Conservation (phyloP, 1,140 invertebrate species). For the Mamestra configurata region DNA sequence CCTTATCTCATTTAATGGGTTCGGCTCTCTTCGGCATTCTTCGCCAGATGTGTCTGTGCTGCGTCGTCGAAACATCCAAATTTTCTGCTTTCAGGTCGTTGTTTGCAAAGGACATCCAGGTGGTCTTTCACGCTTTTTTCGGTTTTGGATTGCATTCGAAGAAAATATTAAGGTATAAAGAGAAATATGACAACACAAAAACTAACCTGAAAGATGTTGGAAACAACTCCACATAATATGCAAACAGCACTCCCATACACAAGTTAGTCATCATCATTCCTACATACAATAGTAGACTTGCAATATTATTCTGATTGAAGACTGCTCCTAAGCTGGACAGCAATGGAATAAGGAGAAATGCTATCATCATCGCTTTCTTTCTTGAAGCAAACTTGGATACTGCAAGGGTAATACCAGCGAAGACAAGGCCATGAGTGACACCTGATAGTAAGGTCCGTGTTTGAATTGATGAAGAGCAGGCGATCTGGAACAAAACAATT, state of each 20-base stretch:
- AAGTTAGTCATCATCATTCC: conserved; percentile 52
- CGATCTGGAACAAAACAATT: conserved; percentile 2
- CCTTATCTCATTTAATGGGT: too few species aligned
- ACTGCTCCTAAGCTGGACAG: conserved; percentile 31
- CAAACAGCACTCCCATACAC: conserved; percentile 59
- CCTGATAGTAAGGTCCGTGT: conserved; percentile 25
- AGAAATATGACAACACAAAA: not conserved
- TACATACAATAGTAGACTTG: conserved; percentile 52
- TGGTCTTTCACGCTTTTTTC: too few species aligned
- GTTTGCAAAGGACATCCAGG: too few species aligned
- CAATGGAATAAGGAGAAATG: conserved; percentile 5
- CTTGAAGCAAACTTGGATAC: conserved; percentile 49
- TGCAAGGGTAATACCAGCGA: conserved; percentile 43
- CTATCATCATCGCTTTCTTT: conserved; percentile 54
- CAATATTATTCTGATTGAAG: conserved; percentile 43
- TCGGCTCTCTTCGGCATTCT: too few species aligned
- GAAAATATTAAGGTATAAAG: too few species aligned
- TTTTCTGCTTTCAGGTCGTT: too few species aligned
- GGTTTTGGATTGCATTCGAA: too few species aligned
- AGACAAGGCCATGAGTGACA: conserved; percentile 38
- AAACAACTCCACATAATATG: conserved; percentile 64
- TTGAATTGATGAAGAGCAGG: conserved; percentile 13
- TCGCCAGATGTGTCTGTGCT: too few species aligned
- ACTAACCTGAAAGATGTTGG: conserved; percentile 59
- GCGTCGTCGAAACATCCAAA: too few species aligned